Base-by-base conservation (phyloP, 2,113 vertebrate species). In the Chrysemys picta region DNA sequence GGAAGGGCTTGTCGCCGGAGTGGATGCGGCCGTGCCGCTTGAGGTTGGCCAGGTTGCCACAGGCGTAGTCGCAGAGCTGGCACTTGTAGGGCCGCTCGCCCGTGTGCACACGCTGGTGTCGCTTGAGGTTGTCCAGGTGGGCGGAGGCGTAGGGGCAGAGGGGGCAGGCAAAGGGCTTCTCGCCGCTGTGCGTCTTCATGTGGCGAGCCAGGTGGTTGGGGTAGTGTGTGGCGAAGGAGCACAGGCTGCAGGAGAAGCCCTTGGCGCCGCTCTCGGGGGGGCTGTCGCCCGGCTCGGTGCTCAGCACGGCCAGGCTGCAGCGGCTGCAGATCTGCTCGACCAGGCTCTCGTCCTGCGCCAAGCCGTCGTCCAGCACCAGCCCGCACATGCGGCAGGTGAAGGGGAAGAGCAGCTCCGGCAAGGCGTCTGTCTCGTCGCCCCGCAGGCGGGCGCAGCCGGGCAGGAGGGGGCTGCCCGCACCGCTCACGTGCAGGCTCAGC, bases 111-210 rank as follows among this genome's bases (percentile, higher is more conserved):
- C 99, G 98, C 98, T 99, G 99, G 98, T 99, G 99, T 45, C 99
- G 98, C 98, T 99, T 99, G 95, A 99, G 99, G 98, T 99, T 99
- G 98, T 99, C 99, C 27, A 99, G 99, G 97, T 99, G 99, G 53
- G 99, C 99, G 0, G 99, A 99, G 80, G 99, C 99, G 0, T 99
- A 99, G 52, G 99, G 98, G 92, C 99, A 99, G 95, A 99, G 99
- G 2, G 99, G 99, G 96, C 99, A 99, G 96, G 98, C 98, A n/a
- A 99, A 99, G 0, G 99, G 99, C 97, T 99, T 99, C 97, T 99
- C 99, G 1, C 99, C 99, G 3, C 99, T 99, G 98, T 99, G 99
- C 0, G 99, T 99, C 98, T 99, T 99, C 99, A 99, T 99, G 98
- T 99, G 99, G 89, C 99, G 99, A 0, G 99, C 99, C 98, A 99